phyloP scores from a whole-genome alignment of 2,113 vertebrate genomes.

The Agelaius tricolor region DNA sequence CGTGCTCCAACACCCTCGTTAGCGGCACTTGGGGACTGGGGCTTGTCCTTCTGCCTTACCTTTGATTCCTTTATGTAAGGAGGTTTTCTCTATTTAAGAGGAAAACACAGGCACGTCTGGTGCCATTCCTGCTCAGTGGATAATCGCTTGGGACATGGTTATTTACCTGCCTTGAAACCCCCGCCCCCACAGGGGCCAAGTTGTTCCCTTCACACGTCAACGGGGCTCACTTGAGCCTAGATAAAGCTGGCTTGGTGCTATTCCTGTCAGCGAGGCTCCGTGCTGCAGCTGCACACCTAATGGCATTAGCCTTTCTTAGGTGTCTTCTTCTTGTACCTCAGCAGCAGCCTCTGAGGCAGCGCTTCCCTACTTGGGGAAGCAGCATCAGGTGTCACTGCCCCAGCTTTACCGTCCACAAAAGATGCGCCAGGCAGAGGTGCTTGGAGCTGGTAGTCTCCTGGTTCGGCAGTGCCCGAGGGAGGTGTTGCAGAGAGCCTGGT shows the following conservation, averaged over 20 bases:
- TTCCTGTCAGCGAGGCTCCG: not conserved
- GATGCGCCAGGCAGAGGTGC: not conserved
- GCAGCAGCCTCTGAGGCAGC: not conserved
- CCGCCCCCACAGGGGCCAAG: not conserved
- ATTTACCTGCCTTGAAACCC: not conserved
- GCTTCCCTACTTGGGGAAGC: not conserved
- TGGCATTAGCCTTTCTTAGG: not conserved
- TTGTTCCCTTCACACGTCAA: not conserved
- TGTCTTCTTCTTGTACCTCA: not conserved
- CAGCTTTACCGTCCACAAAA: not conserved
- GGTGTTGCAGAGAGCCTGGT: not conserved
- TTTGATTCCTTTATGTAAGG: conserved; percentile 56
- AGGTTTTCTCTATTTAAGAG: not conserved
- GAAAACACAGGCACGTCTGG: not conserved
- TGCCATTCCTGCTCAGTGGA: not conserved
- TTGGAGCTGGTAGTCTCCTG: accelerated
- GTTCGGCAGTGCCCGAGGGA: not conserved
- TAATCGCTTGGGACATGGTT: not conserved
- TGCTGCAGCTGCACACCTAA: not conserved
- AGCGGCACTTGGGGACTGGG: not conserved
- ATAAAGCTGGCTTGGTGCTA: not conserved
- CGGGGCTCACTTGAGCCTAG: not conserved
- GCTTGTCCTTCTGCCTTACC: conserved; percentile 27
- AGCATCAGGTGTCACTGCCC: not conserved
- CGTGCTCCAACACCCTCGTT: not conserved